phyloP scores from a whole-genome alignment of 2,113 vertebrate genomes.

The Gymnogyps californianus region DNA sequence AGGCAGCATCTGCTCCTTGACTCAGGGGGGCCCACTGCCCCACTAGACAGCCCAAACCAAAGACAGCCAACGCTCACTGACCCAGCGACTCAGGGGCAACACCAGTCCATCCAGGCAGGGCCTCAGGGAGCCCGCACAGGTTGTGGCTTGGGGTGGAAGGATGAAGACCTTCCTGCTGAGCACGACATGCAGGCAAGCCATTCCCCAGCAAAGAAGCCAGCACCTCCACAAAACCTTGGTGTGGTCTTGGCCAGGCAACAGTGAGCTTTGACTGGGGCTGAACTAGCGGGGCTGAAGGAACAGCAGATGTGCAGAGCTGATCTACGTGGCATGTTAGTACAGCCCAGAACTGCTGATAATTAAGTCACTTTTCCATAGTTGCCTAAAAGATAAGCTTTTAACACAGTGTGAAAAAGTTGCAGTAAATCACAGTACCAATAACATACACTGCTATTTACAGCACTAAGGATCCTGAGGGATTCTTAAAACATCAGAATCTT shows the following conservation, averaged over 20 bases:
- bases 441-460: background rate
- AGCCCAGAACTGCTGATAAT: background rate
- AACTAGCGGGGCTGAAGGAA: background rate
- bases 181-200: background rate
- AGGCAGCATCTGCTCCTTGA: background rate
- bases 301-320: background rate
- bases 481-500: background rate
- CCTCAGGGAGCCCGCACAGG: background rate
- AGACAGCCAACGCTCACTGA: accelerated
- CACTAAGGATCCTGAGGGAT: background rate
- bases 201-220: background rate
- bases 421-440: background rate
- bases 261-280: background rate
- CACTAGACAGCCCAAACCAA: accelerated
- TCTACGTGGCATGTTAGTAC: accelerated
- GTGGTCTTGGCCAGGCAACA: background rate
- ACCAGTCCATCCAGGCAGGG: accelerated
- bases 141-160: background rate
- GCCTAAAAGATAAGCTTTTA: background rate
- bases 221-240: background rate
- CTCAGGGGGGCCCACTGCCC: background rate
- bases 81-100: accelerated
- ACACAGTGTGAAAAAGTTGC: background rate
- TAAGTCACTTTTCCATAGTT: background rate
- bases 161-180: background rate